Evolutionary conservation across 2,888 invertebrate genomes (phyloP).

Genomic region (Apamea epomidion): DNA sequence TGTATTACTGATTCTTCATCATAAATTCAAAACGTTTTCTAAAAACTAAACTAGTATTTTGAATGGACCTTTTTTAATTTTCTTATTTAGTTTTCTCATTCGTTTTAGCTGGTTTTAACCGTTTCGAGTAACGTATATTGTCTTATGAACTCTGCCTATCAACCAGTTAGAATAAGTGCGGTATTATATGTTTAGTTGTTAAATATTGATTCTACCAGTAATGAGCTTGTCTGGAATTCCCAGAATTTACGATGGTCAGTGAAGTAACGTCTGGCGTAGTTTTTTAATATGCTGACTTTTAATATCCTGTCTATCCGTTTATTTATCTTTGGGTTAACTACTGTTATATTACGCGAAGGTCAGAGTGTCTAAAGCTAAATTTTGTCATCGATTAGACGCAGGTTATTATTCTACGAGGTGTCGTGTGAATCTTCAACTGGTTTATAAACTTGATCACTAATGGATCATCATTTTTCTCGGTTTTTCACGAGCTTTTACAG

Average conservation of each 20-base stretch:
- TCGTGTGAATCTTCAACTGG: not conserved
- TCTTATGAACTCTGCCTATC: not conserved
- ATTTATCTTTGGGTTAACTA: conserved; percentile 2
- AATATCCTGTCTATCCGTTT: not conserved
- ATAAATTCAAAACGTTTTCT: not conserved
- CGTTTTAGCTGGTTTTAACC: conserved; percentile 29
- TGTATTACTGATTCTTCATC: no score
- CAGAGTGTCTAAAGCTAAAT: not conserved
- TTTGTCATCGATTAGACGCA: not conserved
- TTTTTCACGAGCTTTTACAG: not conserved
- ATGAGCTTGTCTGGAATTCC: conserved; percentile 48
- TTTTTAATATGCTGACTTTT: conserved; percentile 8
- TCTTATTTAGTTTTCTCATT: not conserved
- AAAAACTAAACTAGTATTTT: not conserved
- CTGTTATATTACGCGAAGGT: not conserved
- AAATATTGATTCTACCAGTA: conserved; percentile 44
- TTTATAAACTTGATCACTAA: not conserved
- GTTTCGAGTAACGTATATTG: not conserved
- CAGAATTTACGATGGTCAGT: conserved; percentile 39
- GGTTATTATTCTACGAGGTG: not conserved
- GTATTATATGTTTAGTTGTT: conserved; percentile 2
- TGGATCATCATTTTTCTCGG: not conserved
- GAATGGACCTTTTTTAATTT: not conserved
- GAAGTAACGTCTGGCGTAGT: conserved; percentile 42
- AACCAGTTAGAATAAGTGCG: conserved; percentile 18